Evolutionary conservation across 1,140 invertebrate genomes (phyloP).

Genomic region (Oryzaephilus surinamensis): DNA sequence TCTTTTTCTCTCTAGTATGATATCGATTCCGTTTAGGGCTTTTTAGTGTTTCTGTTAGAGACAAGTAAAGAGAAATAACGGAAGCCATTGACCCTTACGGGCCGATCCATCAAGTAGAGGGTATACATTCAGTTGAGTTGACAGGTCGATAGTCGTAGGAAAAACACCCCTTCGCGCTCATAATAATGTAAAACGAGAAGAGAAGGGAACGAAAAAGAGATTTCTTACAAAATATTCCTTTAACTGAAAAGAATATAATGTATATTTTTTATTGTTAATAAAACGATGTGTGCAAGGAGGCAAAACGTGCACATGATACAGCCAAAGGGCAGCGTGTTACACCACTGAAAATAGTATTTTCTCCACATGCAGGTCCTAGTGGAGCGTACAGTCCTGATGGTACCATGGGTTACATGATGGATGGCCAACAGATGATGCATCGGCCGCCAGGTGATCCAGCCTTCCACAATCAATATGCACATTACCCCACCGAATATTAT

Average conservation of each 20-base stretch:
- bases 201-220: too few species aligned
- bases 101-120: slow-evolving; percentile 50
- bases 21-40: slow-evolving; percentile 25
- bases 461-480: slow-evolving; percentile 83
- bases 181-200: too few species aligned
- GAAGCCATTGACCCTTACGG: slow-evolving; percentile 62
- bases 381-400: slow-evolving; percentile 91
- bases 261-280: too few species aligned
- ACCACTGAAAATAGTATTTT: slow-evolving; percentile 63
- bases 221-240: too few species aligned
- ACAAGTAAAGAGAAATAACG: slow-evolving; percentile 59
- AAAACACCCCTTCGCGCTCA: too few species aligned
- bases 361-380: slow-evolving; percentile 81
- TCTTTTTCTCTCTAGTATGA: slow-evolving; percentile 19
- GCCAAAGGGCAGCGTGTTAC: slow-evolving; percentile 33
- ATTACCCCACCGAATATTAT: slow-evolving; percentile 83
- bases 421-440: slow-evolving; percentile 90
- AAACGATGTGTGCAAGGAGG: too few species aligned
- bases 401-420: slow-evolving; percentile 94
- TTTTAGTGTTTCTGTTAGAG: slow-evolving; percentile 25
- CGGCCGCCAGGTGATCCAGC: slow-evolving; percentile 79
- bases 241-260: too few species aligned
- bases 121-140: too few species aligned
- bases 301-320: too few species aligned
- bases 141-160: too few species aligned